Conservation (phyloP, 2,113 vertebrate genomes). For the Caloenas nicobarica region DNA sequence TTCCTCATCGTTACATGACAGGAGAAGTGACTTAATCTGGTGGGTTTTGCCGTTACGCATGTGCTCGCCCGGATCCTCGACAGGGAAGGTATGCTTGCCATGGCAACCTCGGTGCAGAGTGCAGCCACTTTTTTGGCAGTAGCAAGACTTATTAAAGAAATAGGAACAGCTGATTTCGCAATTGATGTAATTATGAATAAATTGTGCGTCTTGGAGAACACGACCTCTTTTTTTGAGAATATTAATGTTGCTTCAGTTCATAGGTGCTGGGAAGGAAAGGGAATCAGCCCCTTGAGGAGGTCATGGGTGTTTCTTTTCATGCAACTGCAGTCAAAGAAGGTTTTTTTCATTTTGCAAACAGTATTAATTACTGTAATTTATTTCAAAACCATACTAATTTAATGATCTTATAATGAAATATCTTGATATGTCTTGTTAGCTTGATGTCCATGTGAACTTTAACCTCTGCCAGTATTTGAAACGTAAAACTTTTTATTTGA, state of each 20-base stretch:
- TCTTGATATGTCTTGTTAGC: accelerated
- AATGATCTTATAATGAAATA: accelerated
- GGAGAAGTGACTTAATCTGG: slow-evolving; percentile 35
- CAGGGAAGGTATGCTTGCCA: slow-evolving; percentile 71
- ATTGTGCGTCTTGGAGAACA: accelerated
- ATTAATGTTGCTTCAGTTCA: accelerated
- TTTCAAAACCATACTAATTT: not conserved
- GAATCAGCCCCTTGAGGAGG: not conserved
- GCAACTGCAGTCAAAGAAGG: not conserved
- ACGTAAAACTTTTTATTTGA: not conserved
- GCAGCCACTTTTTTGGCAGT: slow-evolving; percentile 66
- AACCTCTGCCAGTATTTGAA: not conserved
- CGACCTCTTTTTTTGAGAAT: not conserved
- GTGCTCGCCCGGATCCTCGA: slow-evolving; percentile 47
- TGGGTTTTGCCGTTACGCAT: slow-evolving; percentile 53
- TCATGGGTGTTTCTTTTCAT: not conserved
- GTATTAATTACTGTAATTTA: accelerated
- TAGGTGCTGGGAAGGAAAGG: not conserved
- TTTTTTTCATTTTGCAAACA: accelerated
- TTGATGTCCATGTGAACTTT: not conserved
- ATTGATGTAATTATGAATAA: accelerated
- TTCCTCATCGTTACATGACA: accelerated
- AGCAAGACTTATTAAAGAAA: slow-evolving; percentile 58
- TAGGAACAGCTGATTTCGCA: not conserved
- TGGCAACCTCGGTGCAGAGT: slow-evolving; percentile 71